Evolutionary conservation across 2,888 invertebrate species (phyloP), one percentile per base, ranked within the genome.

Genomic region (Tetanocera ferruginea): DNA sequence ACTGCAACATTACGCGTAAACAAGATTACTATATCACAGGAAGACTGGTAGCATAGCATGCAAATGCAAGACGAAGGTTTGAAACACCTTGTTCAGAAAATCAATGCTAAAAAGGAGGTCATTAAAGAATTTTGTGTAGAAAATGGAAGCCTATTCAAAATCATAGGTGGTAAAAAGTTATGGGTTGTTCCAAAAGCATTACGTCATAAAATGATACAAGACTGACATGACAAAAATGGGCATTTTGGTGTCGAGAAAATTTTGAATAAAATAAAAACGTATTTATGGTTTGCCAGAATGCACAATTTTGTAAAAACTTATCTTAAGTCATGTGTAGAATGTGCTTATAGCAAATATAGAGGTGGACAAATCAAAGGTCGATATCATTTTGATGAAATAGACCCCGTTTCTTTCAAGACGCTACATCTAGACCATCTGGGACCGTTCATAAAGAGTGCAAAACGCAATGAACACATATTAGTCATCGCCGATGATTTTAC

Each of bases 261-360:
- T 19, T n/a, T 67, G 19, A 43, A 67, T 5, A 67, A 67, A 37
- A 17, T 67, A 23, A n/a, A 23, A 11, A 17, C 31, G n/a, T 28
- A 43, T 34, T 23, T 25, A 66, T 72, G 76, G 76, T 71, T 71
- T 71, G 51, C 72, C n/a, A 51, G 71, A 28, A 77, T 77, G 76
- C 23, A 66, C 5, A 77, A 72, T 69, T 69, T 57, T 60, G 43
- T 76, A 14, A 76, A 76, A 8, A 11, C 55, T 14, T 76, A 60
- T 23, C 34, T 76, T 4, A 67, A 37, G 5, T 67, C 67, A 19
- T 76, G 74, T 9, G 17, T 74, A 2, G 74, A 76, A 52, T 75
- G 75, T 28, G 75, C 55, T n/a, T 66, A 66, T 5, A 34, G 84
- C 34, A 89, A 90, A 79, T 14, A 31, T 5, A 70, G 62, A 23